Evolutionary conservation across 2,113 vertebrate species (phyloP).

Genomic region (Gnathonemus longibarbis): DNA sequence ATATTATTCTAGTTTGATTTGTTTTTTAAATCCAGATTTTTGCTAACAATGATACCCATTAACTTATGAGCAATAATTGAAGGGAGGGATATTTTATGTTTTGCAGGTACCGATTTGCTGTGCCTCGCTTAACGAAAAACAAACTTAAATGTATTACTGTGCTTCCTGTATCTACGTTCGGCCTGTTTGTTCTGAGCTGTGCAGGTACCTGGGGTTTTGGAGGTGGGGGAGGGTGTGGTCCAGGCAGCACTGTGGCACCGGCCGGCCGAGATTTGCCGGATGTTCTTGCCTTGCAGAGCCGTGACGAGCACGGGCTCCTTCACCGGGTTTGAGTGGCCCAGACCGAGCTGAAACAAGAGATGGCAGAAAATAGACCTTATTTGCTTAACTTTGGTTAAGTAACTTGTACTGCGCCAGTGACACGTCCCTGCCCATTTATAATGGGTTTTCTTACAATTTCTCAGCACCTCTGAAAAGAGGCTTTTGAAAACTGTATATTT

Average conservation of each 20-base stretch:
- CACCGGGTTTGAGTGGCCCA: slow-evolving; percentile 61
- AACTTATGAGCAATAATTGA: neutral
- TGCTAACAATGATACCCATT: neutral
- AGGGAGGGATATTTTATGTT: neutral
- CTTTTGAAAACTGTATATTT: no score
- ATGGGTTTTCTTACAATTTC: no score
- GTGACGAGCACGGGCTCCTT: slow-evolving; percentile 62
- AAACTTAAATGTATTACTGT: neutral
- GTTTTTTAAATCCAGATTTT: neutral
- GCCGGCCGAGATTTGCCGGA: slow-evolving; percentile 66
- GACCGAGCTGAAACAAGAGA: slow-evolving; percentile 53
- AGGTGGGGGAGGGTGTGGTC: slow-evolving; percentile 59
- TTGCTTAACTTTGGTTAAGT: neutral
- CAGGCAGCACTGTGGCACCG: slow-evolving; percentile 69
- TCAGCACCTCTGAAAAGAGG: no score
- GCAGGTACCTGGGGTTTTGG: slow-evolving; percentile 58
- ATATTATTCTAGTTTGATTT: neutral
- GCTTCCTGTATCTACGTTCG: neutral
- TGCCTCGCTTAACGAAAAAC: neutral
- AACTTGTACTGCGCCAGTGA: neutral
- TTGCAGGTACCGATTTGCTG: neutral
- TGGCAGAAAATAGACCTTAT: neutral
- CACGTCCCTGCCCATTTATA: neutral
- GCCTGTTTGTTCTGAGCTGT: neutral
- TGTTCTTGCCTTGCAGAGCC: slow-evolving; percentile 59